phyloP scores from a whole-genome alignment of 2,113 vertebrate genomes.

The Bufo bufo region DNA sequence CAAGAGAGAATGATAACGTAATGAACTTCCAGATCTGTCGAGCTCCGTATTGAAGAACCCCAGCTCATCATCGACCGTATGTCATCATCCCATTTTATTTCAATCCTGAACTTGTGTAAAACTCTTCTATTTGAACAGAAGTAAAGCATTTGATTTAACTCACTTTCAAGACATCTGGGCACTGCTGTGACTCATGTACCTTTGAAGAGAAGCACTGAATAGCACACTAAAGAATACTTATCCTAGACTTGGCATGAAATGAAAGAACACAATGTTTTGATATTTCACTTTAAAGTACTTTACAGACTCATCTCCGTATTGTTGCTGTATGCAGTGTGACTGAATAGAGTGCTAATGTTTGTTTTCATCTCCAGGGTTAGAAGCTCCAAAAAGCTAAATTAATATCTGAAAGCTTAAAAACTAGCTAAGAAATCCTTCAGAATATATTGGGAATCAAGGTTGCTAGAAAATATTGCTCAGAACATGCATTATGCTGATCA shows the following conservation, averaged over 20 bases:
- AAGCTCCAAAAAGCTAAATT: slow-evolving; percentile 19
- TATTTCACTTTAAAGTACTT: slow-evolving; percentile 24
- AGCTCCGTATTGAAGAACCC: background rate
- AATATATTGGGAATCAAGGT: slow-evolving; percentile 13
- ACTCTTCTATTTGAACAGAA: background rate
- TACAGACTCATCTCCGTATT: background rate
- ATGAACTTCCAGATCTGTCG: background rate
- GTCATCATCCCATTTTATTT: background rate
- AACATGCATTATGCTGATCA: background rate
- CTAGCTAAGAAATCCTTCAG: background rate
- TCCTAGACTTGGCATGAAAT: slow-evolving; percentile 7
- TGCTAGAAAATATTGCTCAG: background rate
- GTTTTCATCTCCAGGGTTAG: background rate
- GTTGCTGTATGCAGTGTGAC: background rate
- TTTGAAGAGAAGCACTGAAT: slow-evolving; percentile 22
- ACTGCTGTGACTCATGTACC: slow-evolving; percentile 31
- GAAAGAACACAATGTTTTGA: slow-evolving; percentile 18
- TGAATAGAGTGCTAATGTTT: slow-evolving; percentile 15
- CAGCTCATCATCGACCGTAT: background rate
- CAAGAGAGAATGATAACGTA: too few relatives aligned
- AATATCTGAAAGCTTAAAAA: background rate
- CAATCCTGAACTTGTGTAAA: background rate
- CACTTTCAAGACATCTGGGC: background rate
- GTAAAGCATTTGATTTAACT: background rate
- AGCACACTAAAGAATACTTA: slow-evolving; percentile 29